phyloP scores from a whole-genome alignment of 2,113 vertebrate species.

The Halcyon senegalensis region DNA sequence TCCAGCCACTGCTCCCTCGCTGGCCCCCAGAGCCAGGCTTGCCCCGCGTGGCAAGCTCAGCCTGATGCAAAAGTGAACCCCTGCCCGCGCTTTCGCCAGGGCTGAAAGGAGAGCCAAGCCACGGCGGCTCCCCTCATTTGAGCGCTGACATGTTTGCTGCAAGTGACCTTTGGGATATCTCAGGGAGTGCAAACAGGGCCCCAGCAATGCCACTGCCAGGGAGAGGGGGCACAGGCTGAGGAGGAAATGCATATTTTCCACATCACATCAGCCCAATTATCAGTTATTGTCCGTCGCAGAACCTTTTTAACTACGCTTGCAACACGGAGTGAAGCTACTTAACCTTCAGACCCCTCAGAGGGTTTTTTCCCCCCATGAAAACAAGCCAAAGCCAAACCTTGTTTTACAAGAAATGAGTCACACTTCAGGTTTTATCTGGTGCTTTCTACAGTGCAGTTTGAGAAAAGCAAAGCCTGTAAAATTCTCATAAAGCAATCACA shows the following conservation, averaged over 20 bases:
- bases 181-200: constrained; percentile 33
- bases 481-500: not conserved
- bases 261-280: constrained; percentile 78
- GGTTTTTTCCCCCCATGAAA: not conserved
- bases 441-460: not conserved
- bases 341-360: not conserved
- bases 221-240: constrained; percentile 65
- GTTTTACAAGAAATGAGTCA: not conserved
- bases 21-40: not conserved
- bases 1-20: not conserved
- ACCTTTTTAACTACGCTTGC: not conserved
- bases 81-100: not conserved
- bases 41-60: not conserved
- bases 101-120: not conserved
- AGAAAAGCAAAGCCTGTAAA: not conserved
- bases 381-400: not conserved
- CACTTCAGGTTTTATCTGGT: not conserved
- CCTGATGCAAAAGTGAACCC: not conserved
- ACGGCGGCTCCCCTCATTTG: not conserved
- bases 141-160: not conserved
- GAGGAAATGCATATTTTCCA: constrained; percentile 88
- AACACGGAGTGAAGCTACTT: not conserved
- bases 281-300: constrained; percentile 52
- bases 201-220: constrained; percentile 36
- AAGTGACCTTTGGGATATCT: constrained; percentile 15